Percentiles rank a stretch among this genome's conserved stretches.
phyloP scores from a whole-genome alignment of 2,888 invertebrate species.

The Orgyia antiqua region DNA sequence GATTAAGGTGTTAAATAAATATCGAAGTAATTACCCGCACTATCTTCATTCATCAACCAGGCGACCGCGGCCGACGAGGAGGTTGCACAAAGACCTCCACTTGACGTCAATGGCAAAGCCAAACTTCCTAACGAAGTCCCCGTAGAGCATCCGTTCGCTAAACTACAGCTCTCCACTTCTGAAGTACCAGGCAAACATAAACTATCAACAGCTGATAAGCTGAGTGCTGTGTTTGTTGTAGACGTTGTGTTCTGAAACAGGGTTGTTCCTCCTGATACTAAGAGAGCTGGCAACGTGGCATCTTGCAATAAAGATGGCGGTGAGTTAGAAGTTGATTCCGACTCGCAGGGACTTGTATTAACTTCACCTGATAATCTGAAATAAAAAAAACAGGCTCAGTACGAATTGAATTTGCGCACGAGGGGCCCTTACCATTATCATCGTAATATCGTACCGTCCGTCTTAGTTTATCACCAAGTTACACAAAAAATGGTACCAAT shows the following conservation, averaged over 20 bases:
- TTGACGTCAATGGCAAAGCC: constrained; percentile 60
- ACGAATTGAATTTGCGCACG: too few relatives aligned
- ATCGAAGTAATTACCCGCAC: constrained; percentile 48
- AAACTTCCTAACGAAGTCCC: constrained; percentile 47
- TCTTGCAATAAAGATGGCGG: constrained; percentile 71
- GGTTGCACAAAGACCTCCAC: constrained; percentile 62
- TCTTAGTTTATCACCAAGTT: too few relatives aligned
- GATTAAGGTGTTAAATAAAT: neutral
- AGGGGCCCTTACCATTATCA: too few relatives aligned
- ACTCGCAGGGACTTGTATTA: constrained; percentile 79
- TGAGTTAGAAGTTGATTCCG: constrained; percentile 80
- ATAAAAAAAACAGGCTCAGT: constrained; percentile 10
- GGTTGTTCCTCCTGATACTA: constrained; percentile 64
- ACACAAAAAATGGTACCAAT: too few relatives aligned
- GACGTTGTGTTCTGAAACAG: constrained; percentile 62
- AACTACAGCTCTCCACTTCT: constrained; percentile 55
- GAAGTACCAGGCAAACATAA: constrained; percentile 37
- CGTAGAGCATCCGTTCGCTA: constrained; percentile 66
- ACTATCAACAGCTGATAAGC: constrained; percentile 44
- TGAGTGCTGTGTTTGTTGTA: constrained; percentile 36
- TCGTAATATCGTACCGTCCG: too few relatives aligned
- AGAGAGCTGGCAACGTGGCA: constrained; percentile 59
- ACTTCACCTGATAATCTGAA: constrained; percentile 65
- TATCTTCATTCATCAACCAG: constrained; percentile 78
- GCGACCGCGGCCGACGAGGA: constrained; percentile 69